Evolutionary conservation across 2,888 invertebrate genomes (phyloP).

Genomic region (Hybos culiciformis): DNA sequence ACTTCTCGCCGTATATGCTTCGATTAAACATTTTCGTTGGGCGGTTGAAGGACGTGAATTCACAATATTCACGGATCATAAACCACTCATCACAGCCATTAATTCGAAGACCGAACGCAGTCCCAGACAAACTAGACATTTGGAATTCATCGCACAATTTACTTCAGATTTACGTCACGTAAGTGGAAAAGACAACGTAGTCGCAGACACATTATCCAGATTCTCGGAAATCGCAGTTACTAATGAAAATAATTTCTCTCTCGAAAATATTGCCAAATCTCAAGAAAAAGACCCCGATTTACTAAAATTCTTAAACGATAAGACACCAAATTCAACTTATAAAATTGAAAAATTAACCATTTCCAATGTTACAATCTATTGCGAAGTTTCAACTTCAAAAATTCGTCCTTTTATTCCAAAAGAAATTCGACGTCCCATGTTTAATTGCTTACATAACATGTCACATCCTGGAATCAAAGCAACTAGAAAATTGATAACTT

Average conservation of each 20-base stretch:
- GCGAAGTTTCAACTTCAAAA: background rate
- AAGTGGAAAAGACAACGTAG: constrained; percentile 4
- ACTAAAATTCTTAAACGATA: background rate
- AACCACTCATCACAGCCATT: constrained; percentile 23
- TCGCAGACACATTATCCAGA: constrained; percentile 1
- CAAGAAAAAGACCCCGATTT: background rate
- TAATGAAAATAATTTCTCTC: background rate
- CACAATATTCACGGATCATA: constrained; percentile 24
- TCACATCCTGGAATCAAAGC: constrained; percentile 14
- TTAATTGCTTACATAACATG: background rate
- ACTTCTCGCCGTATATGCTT: constrained; percentile 26
- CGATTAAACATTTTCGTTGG: constrained; percentile 24
- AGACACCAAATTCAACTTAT: background rate
- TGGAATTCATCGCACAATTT: constrained; percentile 3
- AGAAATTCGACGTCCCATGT: constrained; percentile 1
- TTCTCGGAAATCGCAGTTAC: background rate
- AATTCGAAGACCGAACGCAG: constrained; percentile 17
- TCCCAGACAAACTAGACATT: constrained; percentile 13
- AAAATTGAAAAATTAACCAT: too few species aligned
- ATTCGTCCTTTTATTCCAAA: constrained; percentile 15
- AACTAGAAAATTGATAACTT: constrained; percentile 13
- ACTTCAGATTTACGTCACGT: background rate
- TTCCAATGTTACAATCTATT: background rate
- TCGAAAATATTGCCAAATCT: too few species aligned
- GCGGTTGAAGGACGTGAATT: constrained; percentile 26